A percentile compares a stretch with the other conserved stretches of the same genome.
phyloP scores from a whole-genome alignment of 2,888 invertebrate genomes.

The Acholoe squamosa region DNA sequence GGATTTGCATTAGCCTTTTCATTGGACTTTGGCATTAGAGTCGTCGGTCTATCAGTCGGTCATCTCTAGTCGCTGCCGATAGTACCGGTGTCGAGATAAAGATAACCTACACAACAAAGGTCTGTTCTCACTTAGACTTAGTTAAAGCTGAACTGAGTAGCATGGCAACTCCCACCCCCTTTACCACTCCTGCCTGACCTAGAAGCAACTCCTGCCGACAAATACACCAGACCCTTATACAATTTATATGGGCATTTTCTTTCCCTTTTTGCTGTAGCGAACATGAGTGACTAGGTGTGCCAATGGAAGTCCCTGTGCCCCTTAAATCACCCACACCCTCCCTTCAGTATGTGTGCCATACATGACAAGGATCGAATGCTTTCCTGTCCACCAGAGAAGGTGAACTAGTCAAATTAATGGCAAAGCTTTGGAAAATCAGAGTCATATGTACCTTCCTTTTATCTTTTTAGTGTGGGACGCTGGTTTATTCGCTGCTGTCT shows the following conservation, averaged over 20 bases:
- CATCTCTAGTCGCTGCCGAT: neutral
- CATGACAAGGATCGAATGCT: constrained; percentile 41
- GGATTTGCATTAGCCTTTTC: neutral
- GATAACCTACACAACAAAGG: constrained; percentile 11
- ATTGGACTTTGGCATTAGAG: neutral
- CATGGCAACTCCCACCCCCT: neutral
- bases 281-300: neutral
- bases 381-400: constrained; percentile 9
- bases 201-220: neutral
- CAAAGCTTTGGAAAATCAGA: constrained; percentile 13
- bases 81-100: neutral
- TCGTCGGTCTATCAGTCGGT: neutral
- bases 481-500: constrained; percentile 56
- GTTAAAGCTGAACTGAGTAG: constrained; percentile 14
- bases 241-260: neutral
- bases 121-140: constrained; percentile 5
- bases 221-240: neutral
- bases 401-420: constrained; percentile 14
- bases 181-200: neutral
- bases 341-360: neutral
- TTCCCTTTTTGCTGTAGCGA: neutral
- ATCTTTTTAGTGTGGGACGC: neutral
- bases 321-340: neutral
- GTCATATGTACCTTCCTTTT: constrained; percentile 32
- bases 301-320: neutral